These are phyloP conservation scores for Myripristis murdjan DNA, from an alignment of 2,797 vertebrate species.

Conservation along the genomic window DNA sequence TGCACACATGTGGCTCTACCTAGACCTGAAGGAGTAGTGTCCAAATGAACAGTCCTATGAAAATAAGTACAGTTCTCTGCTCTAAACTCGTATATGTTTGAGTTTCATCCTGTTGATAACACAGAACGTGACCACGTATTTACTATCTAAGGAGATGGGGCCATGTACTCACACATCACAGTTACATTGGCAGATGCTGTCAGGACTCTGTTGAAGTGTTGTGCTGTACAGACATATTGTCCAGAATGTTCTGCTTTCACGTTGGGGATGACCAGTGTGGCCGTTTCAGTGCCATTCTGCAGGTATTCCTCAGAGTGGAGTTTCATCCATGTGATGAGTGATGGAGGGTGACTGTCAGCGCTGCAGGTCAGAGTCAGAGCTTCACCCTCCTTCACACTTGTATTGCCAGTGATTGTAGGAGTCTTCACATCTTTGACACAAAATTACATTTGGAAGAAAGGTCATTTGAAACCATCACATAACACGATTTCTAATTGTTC, in stretches of 20 bases:
- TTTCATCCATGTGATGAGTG: conserved; percentile 45
- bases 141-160: too few relatives aligned
- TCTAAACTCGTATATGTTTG: too few relatives aligned
- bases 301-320: neutral
- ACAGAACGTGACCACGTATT: too few relatives aligned
- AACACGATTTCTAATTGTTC: too few relatives aligned
- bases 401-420: conserved; percentile 4
- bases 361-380: conserved; percentile 64
- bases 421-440: conserved; percentile 42
- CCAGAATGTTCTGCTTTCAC: conserved; percentile 45
- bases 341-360: conserved; percentile 59
- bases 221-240: conserved; percentile 56
- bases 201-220: conserved; percentile 16
- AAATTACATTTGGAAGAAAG: neutral
- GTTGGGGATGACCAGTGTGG: conserved; percentile 33
- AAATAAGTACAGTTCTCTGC: too few relatives aligned
- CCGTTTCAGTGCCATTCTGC: neutral
- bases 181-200: neutral
- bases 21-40: too few relatives aligned
- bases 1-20: too few relatives aligned
- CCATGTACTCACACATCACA: conserved; percentile 55
- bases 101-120: too few relatives aligned
- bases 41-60: too few relatives aligned
- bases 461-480: neutral
- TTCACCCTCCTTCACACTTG: conserved; percentile 41